These are phyloP conservation scores for Chymomyza procnemis DNA, from an alignment of 2,888 invertebrate species.

Conservation along the genomic window DNA sequence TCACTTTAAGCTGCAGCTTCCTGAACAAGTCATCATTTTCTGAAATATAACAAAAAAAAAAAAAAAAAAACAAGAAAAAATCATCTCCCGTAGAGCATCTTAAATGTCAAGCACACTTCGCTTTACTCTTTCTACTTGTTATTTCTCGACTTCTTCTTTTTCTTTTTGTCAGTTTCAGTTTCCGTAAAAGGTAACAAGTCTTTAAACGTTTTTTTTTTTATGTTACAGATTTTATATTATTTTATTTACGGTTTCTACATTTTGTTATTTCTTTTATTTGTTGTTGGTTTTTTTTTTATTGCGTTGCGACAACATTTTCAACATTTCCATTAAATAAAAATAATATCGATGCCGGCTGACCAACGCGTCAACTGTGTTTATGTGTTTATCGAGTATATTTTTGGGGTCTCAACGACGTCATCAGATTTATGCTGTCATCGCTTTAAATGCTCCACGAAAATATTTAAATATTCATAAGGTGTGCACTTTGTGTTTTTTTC, in stretches of 20 bases:
- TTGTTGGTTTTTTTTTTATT: constrained; percentile 24
- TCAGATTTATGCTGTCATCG: constrained; percentile 72
- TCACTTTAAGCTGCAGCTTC: background rate
- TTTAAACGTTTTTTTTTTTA: constrained; percentile 67
- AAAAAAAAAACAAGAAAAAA: background rate
- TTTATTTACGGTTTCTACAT: constrained; percentile 19
- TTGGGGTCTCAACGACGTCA: constrained; percentile 57
- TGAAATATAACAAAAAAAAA: too few relatives aligned
- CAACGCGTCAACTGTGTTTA: constrained; percentile 23
- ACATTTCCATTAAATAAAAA: constrained; percentile 66
- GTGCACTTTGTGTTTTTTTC: constrained; percentile 62
- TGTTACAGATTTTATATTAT: constrained; percentile 58
- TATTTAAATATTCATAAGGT: constrained; percentile 73
- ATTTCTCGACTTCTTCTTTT: too few relatives aligned
- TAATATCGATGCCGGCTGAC: constrained; percentile 60
- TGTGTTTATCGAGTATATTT: constrained; percentile 6
- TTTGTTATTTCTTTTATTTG: too few relatives aligned
- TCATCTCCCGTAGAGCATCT: background rate
- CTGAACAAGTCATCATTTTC: background rate
- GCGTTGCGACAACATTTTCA: constrained; percentile 56
- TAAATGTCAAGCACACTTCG: constrained; percentile 7
- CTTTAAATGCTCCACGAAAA: constrained; percentile 57
- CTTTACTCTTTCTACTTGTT: constrained; percentile 1
- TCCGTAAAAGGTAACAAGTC: constrained; percentile 68
- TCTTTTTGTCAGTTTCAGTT: constrained; percentile 33